Evolutionary conservation across 1,140 invertebrate species (phyloP).

Genomic region (Drusus annulatus): DNA sequence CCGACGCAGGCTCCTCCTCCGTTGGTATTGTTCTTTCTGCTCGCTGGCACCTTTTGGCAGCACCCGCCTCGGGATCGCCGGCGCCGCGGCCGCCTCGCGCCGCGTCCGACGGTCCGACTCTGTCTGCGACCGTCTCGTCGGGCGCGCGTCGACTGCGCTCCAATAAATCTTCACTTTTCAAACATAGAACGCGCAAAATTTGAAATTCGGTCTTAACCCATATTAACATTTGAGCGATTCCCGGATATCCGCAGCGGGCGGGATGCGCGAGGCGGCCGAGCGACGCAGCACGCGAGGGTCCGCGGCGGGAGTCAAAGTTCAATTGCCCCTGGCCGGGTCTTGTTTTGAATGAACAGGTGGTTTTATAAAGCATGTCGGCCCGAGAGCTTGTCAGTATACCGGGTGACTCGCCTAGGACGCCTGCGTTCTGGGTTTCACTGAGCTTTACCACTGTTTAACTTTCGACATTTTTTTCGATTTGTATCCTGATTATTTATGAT

Average conservation of each 20-base stretch:
- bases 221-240: too few relatives aligned
- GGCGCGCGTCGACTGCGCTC: constrained; percentile 1
- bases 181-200: not conserved
- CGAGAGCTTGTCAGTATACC: constrained; percentile 11
- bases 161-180: not conserved
- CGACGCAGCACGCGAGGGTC: not conserved
- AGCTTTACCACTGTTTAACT: too few relatives aligned
- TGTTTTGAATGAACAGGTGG: constrained; percentile 30
- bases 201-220: not conserved
- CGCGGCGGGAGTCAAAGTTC: constrained; percentile 11
- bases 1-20: too few relatives aligned
- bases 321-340: not conserved
- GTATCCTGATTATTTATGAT: too few relatives aligned
- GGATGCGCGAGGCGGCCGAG: not conserved
- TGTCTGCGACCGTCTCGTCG: not conserved
- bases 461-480: too few relatives aligned
- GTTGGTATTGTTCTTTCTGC: too few relatives aligned
- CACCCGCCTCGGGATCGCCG: too few relatives aligned
- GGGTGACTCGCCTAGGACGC: constrained; percentile 13
- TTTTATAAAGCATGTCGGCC: constrained; percentile 30
- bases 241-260: too few relatives aligned
- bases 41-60: too few relatives aligned
- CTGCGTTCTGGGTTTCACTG: not conserved
- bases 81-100: too few relatives aligned
- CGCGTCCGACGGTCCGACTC: too few relatives aligned